Conservation (phyloP, 1,140 invertebrate species). For the Nomia melanderi region DNA sequence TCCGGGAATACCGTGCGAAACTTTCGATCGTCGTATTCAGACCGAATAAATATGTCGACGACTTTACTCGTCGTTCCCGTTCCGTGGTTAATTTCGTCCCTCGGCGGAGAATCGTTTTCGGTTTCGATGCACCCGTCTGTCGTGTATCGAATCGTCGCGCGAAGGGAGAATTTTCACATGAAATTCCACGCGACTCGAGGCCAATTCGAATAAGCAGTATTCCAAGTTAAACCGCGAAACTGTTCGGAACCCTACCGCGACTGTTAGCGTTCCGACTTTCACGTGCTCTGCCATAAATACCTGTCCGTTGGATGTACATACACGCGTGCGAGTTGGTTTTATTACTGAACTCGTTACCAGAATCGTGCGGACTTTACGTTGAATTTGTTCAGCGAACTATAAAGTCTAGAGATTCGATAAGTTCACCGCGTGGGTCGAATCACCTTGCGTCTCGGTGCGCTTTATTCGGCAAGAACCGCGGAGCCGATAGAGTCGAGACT, state of each 20-base stretch:
- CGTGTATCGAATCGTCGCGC: no score
- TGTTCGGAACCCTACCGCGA: not conserved
- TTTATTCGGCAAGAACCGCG: not conserved
- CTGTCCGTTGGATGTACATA: not conserved
- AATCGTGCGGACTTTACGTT: no score
- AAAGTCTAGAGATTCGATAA: no score
- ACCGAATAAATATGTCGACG: slow-evolving; percentile 12
- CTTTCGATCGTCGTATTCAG: slow-evolving; percentile 6
- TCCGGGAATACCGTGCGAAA: not conserved
- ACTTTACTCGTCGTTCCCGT: not conserved
- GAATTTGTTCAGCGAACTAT: no score
- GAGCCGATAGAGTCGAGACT: not conserved
- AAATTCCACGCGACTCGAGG: not conserved
- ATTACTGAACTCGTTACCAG: no score
- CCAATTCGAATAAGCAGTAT: not conserved
- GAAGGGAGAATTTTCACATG: not conserved
- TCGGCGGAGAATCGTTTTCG: no score
- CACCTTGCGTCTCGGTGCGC: no score
- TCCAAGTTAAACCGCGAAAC: not conserved
- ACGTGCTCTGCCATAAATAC: not conserved
- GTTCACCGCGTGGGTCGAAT: no score
- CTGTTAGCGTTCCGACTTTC: not conserved
- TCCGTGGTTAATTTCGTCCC: not conserved
- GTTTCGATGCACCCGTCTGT: no score
- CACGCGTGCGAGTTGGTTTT: not conserved